Base-by-base conservation (phyloP, 2,797 vertebrate genomes). In the Pseudopleuronectes americanus region DNA sequence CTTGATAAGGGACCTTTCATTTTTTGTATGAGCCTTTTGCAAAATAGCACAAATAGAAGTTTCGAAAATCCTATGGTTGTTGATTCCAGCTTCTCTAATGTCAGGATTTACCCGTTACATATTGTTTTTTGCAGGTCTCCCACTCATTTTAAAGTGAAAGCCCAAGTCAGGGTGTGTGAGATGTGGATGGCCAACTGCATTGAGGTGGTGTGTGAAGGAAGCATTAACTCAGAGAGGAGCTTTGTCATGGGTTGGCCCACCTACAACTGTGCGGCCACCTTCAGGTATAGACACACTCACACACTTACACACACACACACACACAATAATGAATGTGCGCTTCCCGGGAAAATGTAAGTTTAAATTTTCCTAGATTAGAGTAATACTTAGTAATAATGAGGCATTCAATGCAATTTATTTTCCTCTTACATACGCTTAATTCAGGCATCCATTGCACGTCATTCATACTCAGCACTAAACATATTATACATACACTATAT, bases 221-320 rank as follows among this genome's bases (percentile, higher is more conserved):
- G 95, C 86, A 96, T 94, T 3, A 95, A 88, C 67, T 90, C 92
- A 0, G 91, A 94, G 71, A 93, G 86, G 64, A 97, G 97, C 80
- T 99, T 99, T 21, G 97, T 99, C 79, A 83, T 99, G 89, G 97
- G 97, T 77, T 99, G 97, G 97, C 97, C 97, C 69, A 96, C 96
- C 9, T 96, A 94, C 81, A 99, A 99, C 93, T 97, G 93, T 22
- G 97, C 98, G 78, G 96, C 94, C 67, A 96, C 95, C 41, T 99
- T 99, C 95, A 96, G 97, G 97, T 98, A 95, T 17, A 38, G 26
- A 45, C 68, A 53, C 12, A 17, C 54, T 61, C 45, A 47, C 58
- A 57, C 33, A 38, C 38, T 49, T 36, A 54, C 26, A 55, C 47
- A 57, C 57, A 43, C 12, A 43, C 31, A 49, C n/a, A n/a, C n/a